Percentiles rank a stretch among this genome's conserved stretches.
Conservation (phyloP, 2,113 vertebrate species). For the Leptodactylus fuscus region DNA sequence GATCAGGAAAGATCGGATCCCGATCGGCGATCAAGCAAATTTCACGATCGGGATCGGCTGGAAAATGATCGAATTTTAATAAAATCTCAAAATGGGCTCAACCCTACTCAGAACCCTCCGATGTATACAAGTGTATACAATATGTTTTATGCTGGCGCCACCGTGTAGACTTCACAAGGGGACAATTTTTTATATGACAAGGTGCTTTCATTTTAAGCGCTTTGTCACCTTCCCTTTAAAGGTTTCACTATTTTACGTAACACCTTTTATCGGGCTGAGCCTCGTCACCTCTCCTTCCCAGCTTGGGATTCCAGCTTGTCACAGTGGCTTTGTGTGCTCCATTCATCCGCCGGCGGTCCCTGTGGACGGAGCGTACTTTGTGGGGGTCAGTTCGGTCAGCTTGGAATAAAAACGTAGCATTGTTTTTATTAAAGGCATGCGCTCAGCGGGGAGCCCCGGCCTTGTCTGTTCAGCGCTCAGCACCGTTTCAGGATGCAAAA, state of each 20-base stretch:
- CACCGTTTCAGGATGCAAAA: conserved; percentile 64
- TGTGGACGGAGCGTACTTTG: conserved; percentile 89
- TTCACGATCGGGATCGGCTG: too few species aligned
- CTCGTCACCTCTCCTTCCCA: conserved; percentile 63
- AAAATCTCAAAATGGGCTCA: too few species aligned
- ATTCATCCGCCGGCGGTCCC: conserved; percentile 84
- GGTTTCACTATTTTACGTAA: neutral
- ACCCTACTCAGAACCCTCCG: too few species aligned
- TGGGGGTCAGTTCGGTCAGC: conserved; percentile 92
- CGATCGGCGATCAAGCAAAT: too few species aligned
- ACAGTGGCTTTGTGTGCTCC: conserved; percentile 84
- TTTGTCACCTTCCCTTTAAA: too few species aligned
- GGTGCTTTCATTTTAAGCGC: too few species aligned
- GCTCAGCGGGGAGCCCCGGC: conserved; percentile 92
- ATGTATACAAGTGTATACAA: too few species aligned
- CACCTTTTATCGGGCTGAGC: neutral
- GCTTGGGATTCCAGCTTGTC: conserved; percentile 69
- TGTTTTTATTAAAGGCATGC: conserved; percentile 93
- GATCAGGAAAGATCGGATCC: too few species aligned
- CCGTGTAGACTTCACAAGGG: too few species aligned
- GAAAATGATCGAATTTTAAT: too few species aligned
- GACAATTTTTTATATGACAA: too few species aligned
- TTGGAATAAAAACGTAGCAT: conserved; percentile 90
- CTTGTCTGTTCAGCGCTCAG: conserved; percentile 79
- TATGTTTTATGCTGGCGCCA: too few species aligned